Percentiles rank a stretch among this genome's conserved stretches.
phyloP scores from a whole-genome alignment of 2,888 invertebrate genomes.

The Sminthurinus aureus region DNA sequence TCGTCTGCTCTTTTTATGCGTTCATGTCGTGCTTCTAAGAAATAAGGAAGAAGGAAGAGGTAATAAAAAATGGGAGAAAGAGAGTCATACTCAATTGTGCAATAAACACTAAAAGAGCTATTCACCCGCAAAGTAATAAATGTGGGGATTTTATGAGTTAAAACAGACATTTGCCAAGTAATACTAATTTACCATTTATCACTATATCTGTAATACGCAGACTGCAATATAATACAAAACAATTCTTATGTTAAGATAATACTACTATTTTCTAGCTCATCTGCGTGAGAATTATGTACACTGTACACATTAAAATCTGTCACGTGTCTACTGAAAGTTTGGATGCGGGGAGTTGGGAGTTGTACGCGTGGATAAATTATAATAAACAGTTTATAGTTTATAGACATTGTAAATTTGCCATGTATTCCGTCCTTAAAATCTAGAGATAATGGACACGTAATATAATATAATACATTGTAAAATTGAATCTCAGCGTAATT shows the following conservation, averaged over 20 bases:
- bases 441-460: too few species aligned
- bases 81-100: background rate
- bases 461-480: too few species aligned
- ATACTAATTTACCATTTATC: too few species aligned
- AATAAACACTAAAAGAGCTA: background rate
- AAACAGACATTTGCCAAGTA: background rate
- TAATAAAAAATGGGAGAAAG: background rate
- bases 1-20: background rate
- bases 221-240: too few species aligned
- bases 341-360: background rate
- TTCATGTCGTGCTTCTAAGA: background rate
- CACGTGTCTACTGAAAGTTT: background rate
- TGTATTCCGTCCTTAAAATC: background rate
- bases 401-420: background rate
- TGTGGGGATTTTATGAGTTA: background rate
- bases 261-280: too few species aligned
- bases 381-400: background rate
- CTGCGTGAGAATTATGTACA: too few species aligned
- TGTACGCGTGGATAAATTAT: too few species aligned
- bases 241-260: too few species aligned
- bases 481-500: background rate
- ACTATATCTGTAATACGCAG: too few species aligned
- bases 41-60: background rate
- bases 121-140: background rate
- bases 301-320: too few species aligned